phyloP scores from a whole-genome alignment of 2,113 vertebrate genomes.

The Cyrtonyx montezumae region DNA sequence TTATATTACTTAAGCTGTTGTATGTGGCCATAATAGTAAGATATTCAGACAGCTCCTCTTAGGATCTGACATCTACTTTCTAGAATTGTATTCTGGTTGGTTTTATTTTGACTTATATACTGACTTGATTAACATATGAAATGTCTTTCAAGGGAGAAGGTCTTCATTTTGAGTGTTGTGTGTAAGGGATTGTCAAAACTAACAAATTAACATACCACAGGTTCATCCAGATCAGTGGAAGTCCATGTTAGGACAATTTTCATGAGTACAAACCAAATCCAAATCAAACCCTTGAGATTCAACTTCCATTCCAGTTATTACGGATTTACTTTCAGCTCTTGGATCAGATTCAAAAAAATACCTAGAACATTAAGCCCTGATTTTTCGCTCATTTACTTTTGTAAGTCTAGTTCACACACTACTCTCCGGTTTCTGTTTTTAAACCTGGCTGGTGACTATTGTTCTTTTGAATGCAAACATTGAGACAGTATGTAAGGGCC shows the following conservation, averaged over 20 bases:
- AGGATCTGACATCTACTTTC: conserved; percentile 27
- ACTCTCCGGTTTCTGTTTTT: background rate
- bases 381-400: background rate
- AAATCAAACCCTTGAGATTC: background rate
- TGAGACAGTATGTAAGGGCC: background rate
- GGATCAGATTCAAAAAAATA: background rate
- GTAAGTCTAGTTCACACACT: background rate
- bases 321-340: background rate
- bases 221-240: background rate
- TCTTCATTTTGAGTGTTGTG: conserved; percentile 37
- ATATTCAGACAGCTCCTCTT: conserved; percentile 52
- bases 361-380: background rate
- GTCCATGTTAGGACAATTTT: background rate
- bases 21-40: conserved; percentile 18
- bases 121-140: conserved; percentile 54
- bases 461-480: background rate
- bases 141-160: conserved; percentile 42
- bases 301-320: background rate
- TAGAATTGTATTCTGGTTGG: conserved; percentile 25
- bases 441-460: background rate
- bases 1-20: conserved; percentile 24
- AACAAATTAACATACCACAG: background rate
- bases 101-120: conserved; percentile 47
- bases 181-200: conserved; percentile 45
- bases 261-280: background rate